Base-by-base conservation (phyloP, 2,113 vertebrate species). In the Picathartes gymnocephalus region DNA sequence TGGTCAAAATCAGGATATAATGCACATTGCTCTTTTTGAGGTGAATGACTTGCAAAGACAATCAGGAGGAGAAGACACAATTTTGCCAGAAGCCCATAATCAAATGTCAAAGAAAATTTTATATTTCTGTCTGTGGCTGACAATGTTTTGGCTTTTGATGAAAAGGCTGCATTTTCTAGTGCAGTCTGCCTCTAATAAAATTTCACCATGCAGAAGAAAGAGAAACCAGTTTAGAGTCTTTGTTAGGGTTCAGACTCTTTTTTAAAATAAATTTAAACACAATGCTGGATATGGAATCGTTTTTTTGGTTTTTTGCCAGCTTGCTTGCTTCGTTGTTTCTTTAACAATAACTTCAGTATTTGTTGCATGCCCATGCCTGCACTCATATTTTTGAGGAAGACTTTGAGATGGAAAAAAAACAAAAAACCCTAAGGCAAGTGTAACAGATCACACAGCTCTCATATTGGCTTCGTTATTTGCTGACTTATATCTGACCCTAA, bases 61-160 rank as follows among this genome's bases (percentile, higher is more conserved):
- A 19, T 42, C 64, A 54, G 37, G 84, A 77, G 77, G 37, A 88
- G 51, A 86, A 71, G 70, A 78, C 45, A 84, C 35, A 72, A 50
- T 86, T 91, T 95, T 92, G 85, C 78, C 90, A 95, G 86, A 76
- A 95, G 83, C 50, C 79, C 40, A 56, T 93, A 92, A 72, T 56
- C 69, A 68, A 64, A 96, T 93, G 94, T 94, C 91, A 96, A 94
- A 92, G 58, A 39, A 72, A 93, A 95, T 74, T 85, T 77, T 47
- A 28, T 37, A 33, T 90, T 92, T 94, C 28, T 69, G 15, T 72
- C 71, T 56, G 40, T 48, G 45, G 25, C 45, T 79, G 70, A 86
- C 74, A 93, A 30, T 22, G 15, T 57, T 66, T n/a, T 1, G 2
- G 37, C 16, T 84, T 79, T 77, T 91, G 70, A 65, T 84, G 60